Base-by-base conservation (phyloP, 1,140 invertebrate genomes). In the Drosophila miranda region DNA sequence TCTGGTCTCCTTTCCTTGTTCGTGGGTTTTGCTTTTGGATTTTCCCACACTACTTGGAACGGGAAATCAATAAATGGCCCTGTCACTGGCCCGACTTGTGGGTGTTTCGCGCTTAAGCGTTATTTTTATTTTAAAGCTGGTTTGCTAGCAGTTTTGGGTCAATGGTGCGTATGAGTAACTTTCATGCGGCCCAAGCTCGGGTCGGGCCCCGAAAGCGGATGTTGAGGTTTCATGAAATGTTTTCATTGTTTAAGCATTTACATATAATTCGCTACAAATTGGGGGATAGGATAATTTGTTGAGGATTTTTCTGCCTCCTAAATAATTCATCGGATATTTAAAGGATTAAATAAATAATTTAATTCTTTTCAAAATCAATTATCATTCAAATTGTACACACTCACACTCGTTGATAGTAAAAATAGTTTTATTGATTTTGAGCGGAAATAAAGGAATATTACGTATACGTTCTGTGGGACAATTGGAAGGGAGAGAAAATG, bases 141-240 rank as follows among this genome's bases (percentile, higher is more conserved):
- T 66, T 64, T 52, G 60, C 7, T n/a, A n/a, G 13, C 49, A 46
- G 56, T 72, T 80, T 62, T 63, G 46, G 77, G 72, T 81, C 78
- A 80, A 57, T 67, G 67, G 78, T 80, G 78, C 78, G 78, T 81
- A 76, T 80, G 72, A 76, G 77, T 80, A 63, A 80, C 13, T 54
- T 53, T 49, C 50, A 45, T 46, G 19, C 21, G 14, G 53, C 57
- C 53, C 30, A 26, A 34, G 38, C n/a, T 41, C 28, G 34, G 23
- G 45, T 59, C 52, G 11, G 26, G 13, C 23, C 9, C 9, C 9
- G 34, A 11, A 38, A 38, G 56, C 38, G 44, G 49, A 62, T 73
- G 42, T 44, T 43, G 19, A 34, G 30, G 30, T 46, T 63, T 38
- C 62, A 48, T 16, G 26, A 57, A 28, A 34, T 42, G 23, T 59